phyloP scores from a whole-genome alignment of 2,113 vertebrate species.

The Monarcha castaneiventris region DNA sequence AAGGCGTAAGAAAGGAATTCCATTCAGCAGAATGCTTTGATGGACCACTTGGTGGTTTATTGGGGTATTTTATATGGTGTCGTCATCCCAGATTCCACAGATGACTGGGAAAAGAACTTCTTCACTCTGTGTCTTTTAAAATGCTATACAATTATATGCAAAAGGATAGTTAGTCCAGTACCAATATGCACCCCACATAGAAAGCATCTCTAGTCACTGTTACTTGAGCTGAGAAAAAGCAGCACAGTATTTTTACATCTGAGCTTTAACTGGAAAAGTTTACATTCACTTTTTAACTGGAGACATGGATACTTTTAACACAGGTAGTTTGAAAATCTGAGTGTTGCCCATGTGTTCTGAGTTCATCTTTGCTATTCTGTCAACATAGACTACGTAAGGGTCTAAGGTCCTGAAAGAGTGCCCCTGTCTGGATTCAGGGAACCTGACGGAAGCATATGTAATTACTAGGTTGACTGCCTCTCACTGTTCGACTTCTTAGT shows the following conservation, averaged over 20 bases:
- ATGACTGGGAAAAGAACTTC: background rate
- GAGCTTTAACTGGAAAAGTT: background rate
- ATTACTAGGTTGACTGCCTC: background rate
- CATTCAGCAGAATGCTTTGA: background rate
- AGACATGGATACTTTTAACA: background rate
- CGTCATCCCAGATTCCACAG: background rate
- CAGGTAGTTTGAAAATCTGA: background rate
- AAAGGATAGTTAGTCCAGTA: background rate
- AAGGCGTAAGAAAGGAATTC: background rate
- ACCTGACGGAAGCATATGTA: background rate
- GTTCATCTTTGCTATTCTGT: background rate
- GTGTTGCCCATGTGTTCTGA: background rate
- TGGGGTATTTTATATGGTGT: background rate
- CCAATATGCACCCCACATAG: background rate
- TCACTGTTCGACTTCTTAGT: background rate
- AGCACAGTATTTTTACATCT: background rate
- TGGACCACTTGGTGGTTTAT: background rate
- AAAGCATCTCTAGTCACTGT: background rate
- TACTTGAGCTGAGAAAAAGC: background rate
- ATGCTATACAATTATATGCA: background rate
- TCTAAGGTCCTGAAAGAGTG: background rate
- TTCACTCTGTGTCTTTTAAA: background rate
- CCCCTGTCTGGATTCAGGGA: background rate
- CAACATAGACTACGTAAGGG: accelerated
- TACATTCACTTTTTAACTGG: background rate